Percentiles rank a stretch among this genome's conserved stretches.
These are phyloP conservation scores for Platypus cylindrus DNA, from an alignment of 2,888 invertebrate species.

Conservation along the genomic window DNA sequence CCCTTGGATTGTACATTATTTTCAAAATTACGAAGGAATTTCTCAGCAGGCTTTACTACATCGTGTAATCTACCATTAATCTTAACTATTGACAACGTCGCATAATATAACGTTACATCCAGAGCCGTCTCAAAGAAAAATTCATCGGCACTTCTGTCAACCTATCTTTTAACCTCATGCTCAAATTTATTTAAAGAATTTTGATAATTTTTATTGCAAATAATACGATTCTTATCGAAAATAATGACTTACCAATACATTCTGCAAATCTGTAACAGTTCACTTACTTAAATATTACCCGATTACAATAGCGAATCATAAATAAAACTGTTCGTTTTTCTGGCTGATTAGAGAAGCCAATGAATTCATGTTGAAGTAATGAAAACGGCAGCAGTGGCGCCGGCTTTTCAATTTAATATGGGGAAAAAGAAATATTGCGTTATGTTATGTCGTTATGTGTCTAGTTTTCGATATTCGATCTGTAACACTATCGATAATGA, in stretches of 20 bases:
- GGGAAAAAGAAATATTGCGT: no score
- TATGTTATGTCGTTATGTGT: no score
- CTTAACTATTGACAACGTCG: slow-evolving; percentile 5
- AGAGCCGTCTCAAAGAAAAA: slow-evolving; percentile 3
- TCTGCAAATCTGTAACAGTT: slow-evolving; percentile 1
- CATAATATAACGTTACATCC: slow-evolving; percentile 2
- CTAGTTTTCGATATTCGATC: no score
- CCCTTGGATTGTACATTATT: no score
- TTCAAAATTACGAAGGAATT: no score
- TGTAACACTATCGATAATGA: no score
- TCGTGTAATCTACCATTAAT: no score
- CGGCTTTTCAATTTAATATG: no score
- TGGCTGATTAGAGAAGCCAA: slow-evolving; percentile 5
- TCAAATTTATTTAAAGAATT: no score
- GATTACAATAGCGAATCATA: neutral
- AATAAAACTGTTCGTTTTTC: slow-evolving; percentile 4
- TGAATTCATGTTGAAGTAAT: slow-evolving; percentile 3
- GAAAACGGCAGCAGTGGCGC: slow-evolving; percentile 5
- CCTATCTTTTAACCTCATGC: slow-evolving; percentile 4
- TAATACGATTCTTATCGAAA: no score
- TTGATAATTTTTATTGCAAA: no score
- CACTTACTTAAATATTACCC: slow-evolving; percentile 1
- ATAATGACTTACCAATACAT: slow-evolving; percentile 4
- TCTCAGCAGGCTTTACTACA: no score
- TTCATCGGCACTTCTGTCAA: slow-evolving; percentile 7